These are phyloP conservation scores for Anableps anableps DNA, from an alignment of 2,797 vertebrate species.

Conservation along the genomic window DNA sequence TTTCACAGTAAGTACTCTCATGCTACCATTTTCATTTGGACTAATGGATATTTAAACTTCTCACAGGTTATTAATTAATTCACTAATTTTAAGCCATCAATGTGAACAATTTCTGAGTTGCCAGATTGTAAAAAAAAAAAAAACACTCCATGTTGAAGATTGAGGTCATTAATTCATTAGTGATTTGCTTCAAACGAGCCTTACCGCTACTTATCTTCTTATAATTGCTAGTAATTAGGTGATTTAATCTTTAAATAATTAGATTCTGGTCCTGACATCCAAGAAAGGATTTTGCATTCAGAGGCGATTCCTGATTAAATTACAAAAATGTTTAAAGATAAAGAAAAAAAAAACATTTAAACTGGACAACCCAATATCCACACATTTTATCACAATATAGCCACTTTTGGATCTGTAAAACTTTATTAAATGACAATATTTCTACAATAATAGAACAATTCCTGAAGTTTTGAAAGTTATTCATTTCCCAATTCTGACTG, in stretches of 20 bases:
- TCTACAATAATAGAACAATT: background rate
- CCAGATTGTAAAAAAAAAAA: conserved; percentile 12
- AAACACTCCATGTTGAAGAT: conserved; percentile 8
- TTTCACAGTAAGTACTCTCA: conserved; percentile 5
- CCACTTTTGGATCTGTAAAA: background rate
- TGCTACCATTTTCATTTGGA: background rate
- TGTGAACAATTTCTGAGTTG: conserved; percentile 1
- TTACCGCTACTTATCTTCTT: conserved; percentile 13
- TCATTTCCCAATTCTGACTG: background rate
- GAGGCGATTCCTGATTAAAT: conserved; percentile 3
- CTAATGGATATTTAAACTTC: conserved; percentile 13
- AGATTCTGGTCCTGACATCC: conserved; percentile 7
- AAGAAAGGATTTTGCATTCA: conserved; percentile 1
- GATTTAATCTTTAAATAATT: conserved; percentile 21
- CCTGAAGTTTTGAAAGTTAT: background rate
- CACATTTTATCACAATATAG: background rate
- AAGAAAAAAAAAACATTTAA: background rate
- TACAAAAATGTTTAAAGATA: background rate
- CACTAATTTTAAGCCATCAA: background rate
- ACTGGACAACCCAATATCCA: background rate
- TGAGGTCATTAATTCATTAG: conserved; percentile 26
- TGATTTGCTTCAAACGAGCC: conserved; percentile 15
- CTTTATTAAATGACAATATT: background rate
- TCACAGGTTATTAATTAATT: background rate
- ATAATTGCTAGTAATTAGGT: conserved; percentile 17